phyloP scores from a whole-genome alignment of 1,140 invertebrate species.

The Lepidurus couesii region DNA sequence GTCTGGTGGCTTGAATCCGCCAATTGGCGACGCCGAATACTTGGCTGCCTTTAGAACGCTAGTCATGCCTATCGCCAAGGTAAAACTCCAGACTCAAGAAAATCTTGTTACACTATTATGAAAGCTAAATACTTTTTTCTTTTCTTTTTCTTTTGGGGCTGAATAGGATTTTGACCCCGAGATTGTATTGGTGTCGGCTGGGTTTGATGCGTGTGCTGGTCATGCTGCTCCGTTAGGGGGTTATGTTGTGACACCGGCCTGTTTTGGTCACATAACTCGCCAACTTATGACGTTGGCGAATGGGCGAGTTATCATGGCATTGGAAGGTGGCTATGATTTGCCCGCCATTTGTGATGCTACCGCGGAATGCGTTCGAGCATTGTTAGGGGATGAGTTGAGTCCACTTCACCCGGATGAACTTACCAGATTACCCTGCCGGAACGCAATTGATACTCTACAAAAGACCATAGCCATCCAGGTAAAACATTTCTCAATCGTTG shows the following conservation, averaged over 20 bases:
- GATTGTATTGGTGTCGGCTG: slow-evolving; percentile 91
- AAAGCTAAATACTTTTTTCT: slow-evolving; percentile 27
- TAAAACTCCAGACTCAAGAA: slow-evolving; percentile 39
- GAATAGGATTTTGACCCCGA: slow-evolving; percentile 82
- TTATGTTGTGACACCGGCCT: slow-evolving; percentile 84
- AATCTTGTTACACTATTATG: neutral
- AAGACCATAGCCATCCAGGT: slow-evolving; percentile 83
- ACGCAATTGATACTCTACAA: slow-evolving; percentile 79
- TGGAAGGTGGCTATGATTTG: slow-evolving; percentile 96
- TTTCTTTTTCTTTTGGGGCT: slow-evolving; percentile 36
- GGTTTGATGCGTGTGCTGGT: slow-evolving; percentile 92
- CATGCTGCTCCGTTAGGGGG: slow-evolving; percentile 91
- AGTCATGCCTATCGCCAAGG: slow-evolving; percentile 84
- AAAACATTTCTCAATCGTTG: slow-evolving; percentile 31
- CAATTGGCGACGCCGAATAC: slow-evolving; percentile 96
- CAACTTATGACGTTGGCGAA: slow-evolving; percentile 84
- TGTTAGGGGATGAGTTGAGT: slow-evolving; percentile 76
- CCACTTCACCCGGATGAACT: slow-evolving; percentile 72
- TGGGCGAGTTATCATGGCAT: slow-evolving; percentile 76
- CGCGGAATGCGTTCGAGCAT: slow-evolving; percentile 87
- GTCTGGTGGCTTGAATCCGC: slow-evolving; percentile 82
- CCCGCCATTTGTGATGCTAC: slow-evolving; percentile 93
- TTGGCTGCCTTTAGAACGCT: slow-evolving; percentile 90
- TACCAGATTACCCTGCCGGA: slow-evolving; percentile 67
- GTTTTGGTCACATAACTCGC: slow-evolving; percentile 94